Evolutionary conservation across 1,140 invertebrate species (phyloP).

Genomic region (Pygmarrhopalites habei): DNA sequence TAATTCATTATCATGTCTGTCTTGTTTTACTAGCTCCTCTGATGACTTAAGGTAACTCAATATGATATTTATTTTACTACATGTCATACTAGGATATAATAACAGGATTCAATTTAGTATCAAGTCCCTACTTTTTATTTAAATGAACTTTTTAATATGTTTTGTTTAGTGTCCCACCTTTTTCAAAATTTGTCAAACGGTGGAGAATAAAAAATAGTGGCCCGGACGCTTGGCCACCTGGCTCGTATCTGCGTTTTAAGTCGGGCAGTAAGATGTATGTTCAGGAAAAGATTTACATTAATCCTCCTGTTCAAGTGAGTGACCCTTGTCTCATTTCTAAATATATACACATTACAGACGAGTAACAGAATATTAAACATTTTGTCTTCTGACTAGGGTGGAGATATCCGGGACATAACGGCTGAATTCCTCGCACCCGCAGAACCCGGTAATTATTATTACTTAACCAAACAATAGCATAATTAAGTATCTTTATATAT

Average conservation of each 20-base stretch:
- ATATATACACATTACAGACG: background rate
- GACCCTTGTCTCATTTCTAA: background rate
- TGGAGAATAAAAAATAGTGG: constrained; percentile 76
- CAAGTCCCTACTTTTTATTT: no score
- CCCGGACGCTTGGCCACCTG: constrained; percentile 66
- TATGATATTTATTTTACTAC: no score
- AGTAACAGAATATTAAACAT: constrained; percentile 38
- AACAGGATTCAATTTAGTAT: no score
- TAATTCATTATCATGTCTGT: no score
- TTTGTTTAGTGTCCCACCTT: constrained; percentile 60
- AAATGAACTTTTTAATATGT: no score
- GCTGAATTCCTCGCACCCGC: constrained; percentile 63
- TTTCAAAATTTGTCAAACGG: constrained; percentile 66
- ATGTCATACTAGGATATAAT: no score
- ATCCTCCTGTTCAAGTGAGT: constrained; percentile 27
- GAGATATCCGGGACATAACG: constrained; percentile 57
- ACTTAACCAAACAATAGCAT: no score
- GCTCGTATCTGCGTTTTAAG: constrained; percentile 62
- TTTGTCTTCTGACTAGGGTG: constrained; percentile 56
- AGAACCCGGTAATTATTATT: constrained; percentile 63
- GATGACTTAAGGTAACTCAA: no score
- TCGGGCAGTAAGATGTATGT: constrained; percentile 55
- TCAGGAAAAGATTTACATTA: constrained; percentile 43
- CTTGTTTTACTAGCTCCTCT: constrained; percentile 55
- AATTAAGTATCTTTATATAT: no score